Evolutionary conservation across 1,140 invertebrate genomes (phyloP).

Genomic region (Metaphire vulgaris): DNA sequence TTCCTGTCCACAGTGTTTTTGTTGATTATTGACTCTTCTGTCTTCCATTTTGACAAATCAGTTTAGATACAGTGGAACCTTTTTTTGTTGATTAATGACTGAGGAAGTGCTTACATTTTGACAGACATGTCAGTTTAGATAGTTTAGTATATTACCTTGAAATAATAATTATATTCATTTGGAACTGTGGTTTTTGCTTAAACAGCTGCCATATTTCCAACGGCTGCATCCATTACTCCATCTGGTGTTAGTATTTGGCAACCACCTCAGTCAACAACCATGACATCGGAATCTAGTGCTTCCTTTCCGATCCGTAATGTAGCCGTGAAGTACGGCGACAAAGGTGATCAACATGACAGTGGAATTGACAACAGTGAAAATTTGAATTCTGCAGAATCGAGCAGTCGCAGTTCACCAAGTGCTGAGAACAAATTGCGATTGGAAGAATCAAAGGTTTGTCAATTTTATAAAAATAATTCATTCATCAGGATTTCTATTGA

Average conservation of each 20-base stretch:
- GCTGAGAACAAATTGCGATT: slow-evolving; percentile 43
- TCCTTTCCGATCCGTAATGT: slow-evolving; percentile 24
- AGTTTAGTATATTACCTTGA: no score
- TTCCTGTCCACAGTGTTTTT: no score
- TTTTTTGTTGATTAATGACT: no score
- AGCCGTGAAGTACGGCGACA: slow-evolving; percentile 40
- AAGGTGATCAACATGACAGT: slow-evolving; percentile 54
- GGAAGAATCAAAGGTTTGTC: slow-evolving; percentile 10
- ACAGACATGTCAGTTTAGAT: no score
- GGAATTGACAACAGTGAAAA: slow-evolving; percentile 56
- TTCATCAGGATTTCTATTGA: no score
- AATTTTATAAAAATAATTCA: no score
- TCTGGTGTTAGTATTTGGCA: slow-evolving; percentile 16
- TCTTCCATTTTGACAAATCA: no score
- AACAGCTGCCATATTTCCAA: background rate
- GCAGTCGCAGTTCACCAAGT: slow-evolving; percentile 55
- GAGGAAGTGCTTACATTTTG: no score
- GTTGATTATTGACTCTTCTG: no score
- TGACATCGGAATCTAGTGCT: slow-evolving; percentile 20
- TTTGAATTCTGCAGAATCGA: slow-evolving; percentile 52
- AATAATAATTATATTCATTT: no score
- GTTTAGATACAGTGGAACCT: no score
- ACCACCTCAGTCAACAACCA: slow-evolving; percentile 25
- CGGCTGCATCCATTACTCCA: background rate
- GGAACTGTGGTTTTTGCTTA: no score